These are phyloP conservation scores for Phoeniculus purpureus DNA, from an alignment of 2,797 vertebrate genomes.

Conservation along the genomic window DNA sequence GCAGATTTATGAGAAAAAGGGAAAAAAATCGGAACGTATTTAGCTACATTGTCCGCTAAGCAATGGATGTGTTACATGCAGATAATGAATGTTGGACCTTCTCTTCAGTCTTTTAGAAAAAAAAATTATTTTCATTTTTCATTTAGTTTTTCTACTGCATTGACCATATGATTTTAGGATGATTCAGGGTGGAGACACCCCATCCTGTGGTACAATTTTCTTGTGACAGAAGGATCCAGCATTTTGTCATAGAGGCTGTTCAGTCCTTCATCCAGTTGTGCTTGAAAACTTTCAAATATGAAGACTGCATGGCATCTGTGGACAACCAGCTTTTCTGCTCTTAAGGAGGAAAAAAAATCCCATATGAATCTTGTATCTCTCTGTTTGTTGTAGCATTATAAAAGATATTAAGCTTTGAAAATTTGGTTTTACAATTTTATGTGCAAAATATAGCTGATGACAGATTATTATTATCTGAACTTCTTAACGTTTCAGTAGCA, in stretches of 20 bases:
- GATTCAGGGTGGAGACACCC: neutral
- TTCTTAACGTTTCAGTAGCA: neutral
- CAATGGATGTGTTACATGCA: neutral
- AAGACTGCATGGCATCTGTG: fast-evolving
- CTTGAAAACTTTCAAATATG: neutral
- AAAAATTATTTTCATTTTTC: neutral
- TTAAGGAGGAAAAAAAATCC: neutral
- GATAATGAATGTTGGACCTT: neutral
- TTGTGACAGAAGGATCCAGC: neutral
- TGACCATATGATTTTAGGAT: neutral
- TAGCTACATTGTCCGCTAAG: neutral
- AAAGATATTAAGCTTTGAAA: neutral
- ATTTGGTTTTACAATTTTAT: neutral
- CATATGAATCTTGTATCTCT: neutral
- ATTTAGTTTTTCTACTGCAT: neutral
- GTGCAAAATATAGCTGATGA: neutral
- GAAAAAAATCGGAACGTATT: neutral
- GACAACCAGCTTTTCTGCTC: neutral
- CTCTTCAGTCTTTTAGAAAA: neutral
- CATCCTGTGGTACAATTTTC: neutral
- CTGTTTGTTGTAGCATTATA: neutral
- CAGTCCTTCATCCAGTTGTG: neutral
- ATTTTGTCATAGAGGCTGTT: neutral
- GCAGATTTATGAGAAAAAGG: neutral
- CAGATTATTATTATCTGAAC: neutral